Evolutionary conservation across 2,113 vertebrate species (phyloP).

Genomic region (Spermophilus dauricus): DNA sequence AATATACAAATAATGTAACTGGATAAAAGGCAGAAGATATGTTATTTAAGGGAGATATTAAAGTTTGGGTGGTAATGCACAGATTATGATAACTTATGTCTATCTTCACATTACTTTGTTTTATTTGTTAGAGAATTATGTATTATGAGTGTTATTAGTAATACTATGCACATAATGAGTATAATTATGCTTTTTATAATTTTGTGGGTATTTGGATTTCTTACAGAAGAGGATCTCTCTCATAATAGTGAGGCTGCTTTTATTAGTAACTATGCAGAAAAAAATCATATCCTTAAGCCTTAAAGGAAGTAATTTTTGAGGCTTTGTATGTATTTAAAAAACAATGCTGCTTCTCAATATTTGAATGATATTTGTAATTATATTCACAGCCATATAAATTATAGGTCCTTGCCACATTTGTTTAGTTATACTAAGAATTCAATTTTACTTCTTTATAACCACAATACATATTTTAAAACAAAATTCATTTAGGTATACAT

Average conservation of each 20-base stretch:
- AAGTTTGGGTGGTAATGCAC: background rate
- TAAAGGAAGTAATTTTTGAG: background rate
- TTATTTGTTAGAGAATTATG: background rate
- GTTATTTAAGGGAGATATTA: background rate
- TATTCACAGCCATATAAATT: background rate
- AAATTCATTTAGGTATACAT: background rate
- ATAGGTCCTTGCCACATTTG: background rate
- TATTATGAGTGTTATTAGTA: background rate
- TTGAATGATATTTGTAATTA: conserved; percentile 34
- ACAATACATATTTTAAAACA: background rate
- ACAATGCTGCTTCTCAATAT: background rate
- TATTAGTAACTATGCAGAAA: background rate
- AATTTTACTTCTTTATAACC: background rate
- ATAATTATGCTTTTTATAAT: background rate
- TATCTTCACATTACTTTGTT: background rate
- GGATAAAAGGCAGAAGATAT: background rate
- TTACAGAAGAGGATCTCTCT: too few relatives aligned
- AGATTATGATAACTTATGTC: background rate
- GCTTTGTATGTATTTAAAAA: background rate
- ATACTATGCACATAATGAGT: background rate
- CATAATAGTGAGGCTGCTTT: background rate
- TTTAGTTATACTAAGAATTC: background rate
- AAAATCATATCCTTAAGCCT: background rate
- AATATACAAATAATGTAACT: conserved; percentile 17
- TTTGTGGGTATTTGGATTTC: background rate